Conservation (phyloP, 2,113 vertebrate genomes). For the Vulpes ferrilata region DNA sequence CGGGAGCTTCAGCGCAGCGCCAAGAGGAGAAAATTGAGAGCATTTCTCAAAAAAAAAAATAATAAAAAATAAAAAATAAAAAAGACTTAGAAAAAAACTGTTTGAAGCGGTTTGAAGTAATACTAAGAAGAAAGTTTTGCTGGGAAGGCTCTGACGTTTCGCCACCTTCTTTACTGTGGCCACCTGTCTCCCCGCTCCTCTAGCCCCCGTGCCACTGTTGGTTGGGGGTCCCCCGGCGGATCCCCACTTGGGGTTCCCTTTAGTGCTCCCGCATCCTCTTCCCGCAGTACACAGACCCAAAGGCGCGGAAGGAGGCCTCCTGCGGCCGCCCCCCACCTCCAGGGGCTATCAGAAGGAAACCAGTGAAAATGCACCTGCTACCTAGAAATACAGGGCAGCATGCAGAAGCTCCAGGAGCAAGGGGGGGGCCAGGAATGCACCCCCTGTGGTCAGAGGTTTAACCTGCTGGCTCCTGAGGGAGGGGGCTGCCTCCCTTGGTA, state of each 20-base stretch:
- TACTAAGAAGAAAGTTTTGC: conserved; percentile 23
- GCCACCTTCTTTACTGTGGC: conserved; percentile 18
- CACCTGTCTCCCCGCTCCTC: neutral
- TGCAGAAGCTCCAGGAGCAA: conserved; percentile 59
- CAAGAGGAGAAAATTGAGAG: rapidly evolving
- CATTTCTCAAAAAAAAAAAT: neutral
- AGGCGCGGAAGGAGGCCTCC: conserved; percentile 75
- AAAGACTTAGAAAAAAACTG: neutral
- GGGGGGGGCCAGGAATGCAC: neutral
- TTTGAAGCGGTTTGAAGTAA: neutral
- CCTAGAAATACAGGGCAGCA: conserved; percentile 66
- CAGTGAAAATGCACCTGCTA: conserved; percentile 74
- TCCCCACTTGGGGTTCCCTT: neutral
- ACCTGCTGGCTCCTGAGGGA: neutral
- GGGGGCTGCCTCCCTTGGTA: neutral
- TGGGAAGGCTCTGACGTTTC: conserved; percentile 60
- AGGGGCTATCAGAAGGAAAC: conserved; percentile 82
- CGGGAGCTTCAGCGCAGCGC: rapidly evolving
- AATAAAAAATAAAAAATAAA: neutral
- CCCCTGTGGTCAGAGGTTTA: neutral
- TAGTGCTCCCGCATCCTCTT: conserved; percentile 36
- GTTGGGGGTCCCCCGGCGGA: neutral
- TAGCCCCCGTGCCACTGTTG: neutral
- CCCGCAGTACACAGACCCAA: conserved; percentile 50
- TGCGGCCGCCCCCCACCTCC: conserved; percentile 34